Base-by-base conservation (phyloP, 2,797 vertebrate species). In the Dendrocincla tyrannina region DNA sequence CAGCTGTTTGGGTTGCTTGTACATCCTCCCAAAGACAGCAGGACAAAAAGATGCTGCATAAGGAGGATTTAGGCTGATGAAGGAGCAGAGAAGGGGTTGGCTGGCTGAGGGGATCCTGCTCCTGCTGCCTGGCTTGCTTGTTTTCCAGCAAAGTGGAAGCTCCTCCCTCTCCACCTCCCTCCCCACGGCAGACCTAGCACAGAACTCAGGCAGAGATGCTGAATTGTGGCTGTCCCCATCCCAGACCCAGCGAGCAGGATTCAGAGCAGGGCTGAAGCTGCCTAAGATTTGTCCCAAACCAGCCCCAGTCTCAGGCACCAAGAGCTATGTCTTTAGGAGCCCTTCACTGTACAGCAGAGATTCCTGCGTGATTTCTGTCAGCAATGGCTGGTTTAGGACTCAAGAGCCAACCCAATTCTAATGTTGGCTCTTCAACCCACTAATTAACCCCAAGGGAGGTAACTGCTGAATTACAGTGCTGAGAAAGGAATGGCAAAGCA, bases 191-290 rank as follows among this genome's bases (percentile, higher is more conserved):
- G 33, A 37, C 28, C 18, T 23, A 76, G 35, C 11, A 5, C 39
- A 50, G 72, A 42, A 79, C 19, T 76, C 44, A 39, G 4, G 28
- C 70, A 85, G 75, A 66, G 44, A 42, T 47, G 52, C 37, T 52
- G 56, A 46, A 22, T n/a, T 67, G 53, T 33, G 32, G 22, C 67
- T 42, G 6, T 68, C 24, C 44, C 42, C 5, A 3, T n/a, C 20
- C 27, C 33, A n/a, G 19, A n/a, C n/a, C 10, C 30, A 7, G 0
- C 1, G 2, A 73, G 24, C 3, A 6, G 49, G 58, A 59, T 41
- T 90, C 62, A 84, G 68, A 52, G 60, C 55, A 59, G 42, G 32
- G 32, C 49, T 91, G 62, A 79, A 72, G 35, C 50, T 66, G n/a
- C 55, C n/a, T 41, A 15, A 73, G 41, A 66, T 56, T 88, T 76